These are phyloP conservation scores for Callitettix versicolor DNA, from an alignment of 1,140 invertebrate species.

Conservation along the genomic window DNA sequence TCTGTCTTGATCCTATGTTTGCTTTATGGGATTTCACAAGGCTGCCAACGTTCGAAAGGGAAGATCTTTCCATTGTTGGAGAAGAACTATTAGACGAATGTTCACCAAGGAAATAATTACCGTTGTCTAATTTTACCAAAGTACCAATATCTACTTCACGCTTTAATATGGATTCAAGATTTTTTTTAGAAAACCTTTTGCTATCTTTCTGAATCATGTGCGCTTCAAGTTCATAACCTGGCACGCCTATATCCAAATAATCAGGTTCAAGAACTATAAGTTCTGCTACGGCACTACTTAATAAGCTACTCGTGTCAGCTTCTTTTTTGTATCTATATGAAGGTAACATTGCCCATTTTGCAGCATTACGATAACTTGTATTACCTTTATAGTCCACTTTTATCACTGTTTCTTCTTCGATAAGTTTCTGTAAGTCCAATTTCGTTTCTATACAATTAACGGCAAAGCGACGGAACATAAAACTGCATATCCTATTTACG, in stretches of 20 bases:
- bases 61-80: constrained; percentile 8
- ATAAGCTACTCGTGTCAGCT: constrained; percentile 35
- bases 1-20: background rate
- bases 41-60: constrained; percentile 6
- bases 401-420: constrained; percentile 63
- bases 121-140: constrained; percentile 51
- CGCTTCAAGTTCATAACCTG: constrained; percentile 47
- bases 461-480: constrained; percentile 59
- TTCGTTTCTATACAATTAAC: constrained; percentile 60
- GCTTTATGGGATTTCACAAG: background rate
- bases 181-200: constrained; percentile 49
- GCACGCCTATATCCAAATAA: constrained; percentile 57
- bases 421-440: constrained; percentile 58
- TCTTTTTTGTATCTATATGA: constrained; percentile 36
- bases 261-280: constrained; percentile 56
- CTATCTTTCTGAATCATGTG: constrained; percentile 49
- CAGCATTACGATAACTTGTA: constrained; percentile 71
- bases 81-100: constrained; percentile 6
- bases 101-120: constrained; percentile 49
- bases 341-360: constrained; percentile 49
- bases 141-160: constrained; percentile 54
- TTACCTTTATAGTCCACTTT: constrained; percentile 81
- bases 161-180: constrained; percentile 50
- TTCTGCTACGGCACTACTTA: constrained; percentile 54
- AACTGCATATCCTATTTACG: constrained; percentile 69